Evolutionary conservation across 2,888 invertebrate genomes (phyloP).

Genomic region (Andrena chrysosceles): DNA sequence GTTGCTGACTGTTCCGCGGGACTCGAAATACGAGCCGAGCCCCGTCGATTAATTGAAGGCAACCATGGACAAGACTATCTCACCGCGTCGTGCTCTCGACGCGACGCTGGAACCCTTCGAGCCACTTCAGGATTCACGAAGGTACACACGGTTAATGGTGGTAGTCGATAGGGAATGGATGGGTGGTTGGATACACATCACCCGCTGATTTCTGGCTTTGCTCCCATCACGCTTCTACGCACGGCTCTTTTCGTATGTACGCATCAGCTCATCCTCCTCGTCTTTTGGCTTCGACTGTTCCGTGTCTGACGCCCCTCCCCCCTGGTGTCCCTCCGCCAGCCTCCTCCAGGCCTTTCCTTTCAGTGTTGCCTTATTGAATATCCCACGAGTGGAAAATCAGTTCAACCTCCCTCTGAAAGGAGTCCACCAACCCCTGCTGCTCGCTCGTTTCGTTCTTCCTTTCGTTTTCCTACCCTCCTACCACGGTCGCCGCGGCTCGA

Average conservation of each 20-base stretch:
- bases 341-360: slow-evolving; percentile 80
- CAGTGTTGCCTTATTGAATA: slow-evolving; percentile 84
- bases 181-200: slow-evolving; percentile 69
- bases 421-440: slow-evolving; percentile 69
- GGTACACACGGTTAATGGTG: slow-evolving; percentile 59
- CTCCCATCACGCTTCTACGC: slow-evolving; percentile 51
- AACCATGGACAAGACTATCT: slow-evolving; percentile 76
- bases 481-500: slow-evolving; percentile 63
- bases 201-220: slow-evolving; percentile 70
- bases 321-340: slow-evolving; percentile 61
- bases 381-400: slow-evolving; percentile 83
- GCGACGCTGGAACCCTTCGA: slow-evolving; percentile 70
- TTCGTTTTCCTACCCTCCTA: slow-evolving; percentile 60
- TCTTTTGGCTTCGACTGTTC: slow-evolving; percentile 65
- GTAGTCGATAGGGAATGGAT: slow-evolving; percentile 75
- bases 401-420: slow-evolving; percentile 78
- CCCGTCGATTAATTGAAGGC: slow-evolving; percentile 22
- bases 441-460: slow-evolving; percentile 61
- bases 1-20: not conserved
- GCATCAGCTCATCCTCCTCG: slow-evolving; percentile 65
- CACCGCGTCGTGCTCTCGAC: slow-evolving; percentile 67
- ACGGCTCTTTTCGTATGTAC: slow-evolving; percentile 72
- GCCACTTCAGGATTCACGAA: slow-evolving; percentile 65
- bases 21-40: not conserved
- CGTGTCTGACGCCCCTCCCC: slow-evolving; percentile 46